Evolutionary conservation across 2,888 invertebrate species (phyloP), one percentile per base, ranked within the genome.

Genomic region (Pterostichus niger): DNA sequence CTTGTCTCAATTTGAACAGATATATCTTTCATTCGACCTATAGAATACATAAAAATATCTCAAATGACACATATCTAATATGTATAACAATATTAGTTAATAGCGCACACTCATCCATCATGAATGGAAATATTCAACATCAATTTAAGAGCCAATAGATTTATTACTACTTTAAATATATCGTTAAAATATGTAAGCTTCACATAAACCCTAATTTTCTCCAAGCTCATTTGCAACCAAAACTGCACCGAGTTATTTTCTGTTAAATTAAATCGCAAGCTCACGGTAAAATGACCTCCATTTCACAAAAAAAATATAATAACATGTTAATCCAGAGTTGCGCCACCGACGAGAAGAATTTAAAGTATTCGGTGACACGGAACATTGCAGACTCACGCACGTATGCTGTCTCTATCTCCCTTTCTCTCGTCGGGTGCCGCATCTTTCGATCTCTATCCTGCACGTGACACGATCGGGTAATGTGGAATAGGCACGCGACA

Each of bases 331-430:
- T 77, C 77, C 77, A 56, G 56, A 56, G 77, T 54, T 17, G 77
- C 71, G 54, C 40, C 73, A 75, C 15, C 49, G 71, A 46, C 71
- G 75, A 82, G 75, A 56, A 75, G 82, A 82, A 82, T 82, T 82
- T 82, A 75, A 75, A 82, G 82, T 82, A 75, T 64, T 64, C 68
- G 68, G 68, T 49, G 73, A 77, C 52, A 82, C 46, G 75, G 46
- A 77, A 77, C 40, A 40, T 11, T 77, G 75, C 82, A 82, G 56
- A 46, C 82, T 44, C 75, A 79, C 68, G 59, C 78, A 78, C 59
- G n/a, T 9, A 40, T 52, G 75, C 52, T 52, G 6, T 52, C 52
- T 75, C 54, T 54, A 49, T 56, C 56, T 56, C 33, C 17, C 11
- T 77, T 31, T 35, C 35, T 40, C 56, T 13, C 15, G 7, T 10